phyloP scores from a whole-genome alignment of 2,113 vertebrate genomes.

The Pterophyllum scalare region DNA sequence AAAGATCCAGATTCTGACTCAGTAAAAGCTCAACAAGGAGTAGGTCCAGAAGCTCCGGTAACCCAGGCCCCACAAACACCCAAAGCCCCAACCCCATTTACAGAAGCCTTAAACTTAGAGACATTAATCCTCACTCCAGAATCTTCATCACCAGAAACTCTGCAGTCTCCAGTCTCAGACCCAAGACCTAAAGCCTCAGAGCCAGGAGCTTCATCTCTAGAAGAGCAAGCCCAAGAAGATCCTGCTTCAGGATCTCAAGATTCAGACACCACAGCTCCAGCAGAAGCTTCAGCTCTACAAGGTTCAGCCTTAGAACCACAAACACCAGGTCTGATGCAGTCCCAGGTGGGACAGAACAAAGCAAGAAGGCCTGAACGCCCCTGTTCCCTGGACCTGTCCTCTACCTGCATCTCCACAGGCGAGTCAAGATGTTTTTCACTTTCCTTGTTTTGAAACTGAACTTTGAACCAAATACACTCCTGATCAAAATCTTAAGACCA shows the following conservation, averaged over 20 bases:
- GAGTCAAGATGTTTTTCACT: conserved; percentile 53
- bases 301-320: background rate
- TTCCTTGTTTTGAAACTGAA: background rate
- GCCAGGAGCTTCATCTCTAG: background rate
- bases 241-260: background rate
- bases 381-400: conserved; percentile 91
- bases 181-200: background rate
- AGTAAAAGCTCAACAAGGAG: background rate
- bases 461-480: background rate
- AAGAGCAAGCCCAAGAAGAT: background rate
- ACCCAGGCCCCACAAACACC: background rate
- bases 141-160: background rate
- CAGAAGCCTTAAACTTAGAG: background rate
- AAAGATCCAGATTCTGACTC: background rate
- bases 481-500: too few relatives aligned
- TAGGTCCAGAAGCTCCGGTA: background rate
- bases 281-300: background rate
- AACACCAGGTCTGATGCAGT: conserved; percentile 24
- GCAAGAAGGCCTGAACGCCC: conserved; percentile 89
- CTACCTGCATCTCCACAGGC: conserved; percentile 85
- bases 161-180: background rate
- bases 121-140: background rate
- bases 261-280: background rate
- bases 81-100: background rate
- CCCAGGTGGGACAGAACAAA: conserved; percentile 78